phyloP scores from a whole-genome alignment of 2,797 vertebrate species.

The Pelobates cultripes region DNA sequence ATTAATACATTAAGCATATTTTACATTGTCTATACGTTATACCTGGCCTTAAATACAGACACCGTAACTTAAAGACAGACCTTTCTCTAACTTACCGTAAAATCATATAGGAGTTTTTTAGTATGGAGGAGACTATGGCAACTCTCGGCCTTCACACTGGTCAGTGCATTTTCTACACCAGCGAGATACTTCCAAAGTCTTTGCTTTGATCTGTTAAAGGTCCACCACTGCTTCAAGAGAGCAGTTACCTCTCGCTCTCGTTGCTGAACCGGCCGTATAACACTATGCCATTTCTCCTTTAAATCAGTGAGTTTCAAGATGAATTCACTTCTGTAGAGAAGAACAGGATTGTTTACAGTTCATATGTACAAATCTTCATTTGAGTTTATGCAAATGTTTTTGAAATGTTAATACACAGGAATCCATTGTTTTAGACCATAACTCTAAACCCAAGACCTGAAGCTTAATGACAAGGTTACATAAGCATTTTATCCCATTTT shows the following conservation, averaged over 20 bases:
- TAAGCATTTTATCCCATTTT: no score
- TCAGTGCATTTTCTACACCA: constrained; percentile 62
- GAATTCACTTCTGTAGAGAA: constrained; percentile 78
- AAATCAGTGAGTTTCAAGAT: constrained; percentile 81
- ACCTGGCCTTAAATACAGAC: no score
- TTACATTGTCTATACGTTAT: background rate
- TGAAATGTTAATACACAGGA: no score
- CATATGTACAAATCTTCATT: no score
- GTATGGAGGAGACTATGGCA: constrained; percentile 74
- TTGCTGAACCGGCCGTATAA: constrained; percentile 72
- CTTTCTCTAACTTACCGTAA: constrained; percentile 76
- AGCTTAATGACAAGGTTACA: no score
- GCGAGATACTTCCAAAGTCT: constrained; percentile 77
- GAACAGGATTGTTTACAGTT: background rate
- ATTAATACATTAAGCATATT: no score
- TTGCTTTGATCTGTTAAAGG: constrained; percentile 72
- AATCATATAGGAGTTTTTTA: constrained; percentile 70
- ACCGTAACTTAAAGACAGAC: background rate
- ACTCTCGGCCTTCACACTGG: constrained; percentile 67
- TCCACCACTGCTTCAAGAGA: constrained; percentile 79
- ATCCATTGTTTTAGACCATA: no score
- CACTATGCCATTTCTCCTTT: constrained; percentile 83
- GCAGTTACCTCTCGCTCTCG: constrained; percentile 75
- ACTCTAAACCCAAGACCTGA: no score
- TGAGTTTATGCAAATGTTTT: no score